Evolutionary conservation across 2,888 invertebrate species (phyloP).

Genomic region (Frankliniella intonsa): DNA sequence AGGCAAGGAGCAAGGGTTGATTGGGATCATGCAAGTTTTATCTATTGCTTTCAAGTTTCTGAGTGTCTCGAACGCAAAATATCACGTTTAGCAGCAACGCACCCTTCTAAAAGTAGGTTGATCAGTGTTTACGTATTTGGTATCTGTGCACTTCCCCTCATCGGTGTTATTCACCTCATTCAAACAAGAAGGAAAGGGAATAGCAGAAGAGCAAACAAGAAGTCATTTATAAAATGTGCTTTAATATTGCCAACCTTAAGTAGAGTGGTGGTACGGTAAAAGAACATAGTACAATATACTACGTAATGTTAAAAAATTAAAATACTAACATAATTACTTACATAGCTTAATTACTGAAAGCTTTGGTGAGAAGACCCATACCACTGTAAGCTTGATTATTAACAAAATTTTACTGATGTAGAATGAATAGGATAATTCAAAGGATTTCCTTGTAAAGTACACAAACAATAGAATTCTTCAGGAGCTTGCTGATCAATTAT

Average conservation of each 20-base stretch:
- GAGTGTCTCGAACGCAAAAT: no score
- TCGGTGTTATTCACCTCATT: no score
- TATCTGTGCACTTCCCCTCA: no score
- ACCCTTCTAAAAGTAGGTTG: no score
- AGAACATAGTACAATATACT: background rate
- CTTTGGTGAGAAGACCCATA: background rate
- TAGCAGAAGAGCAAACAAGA: background rate
- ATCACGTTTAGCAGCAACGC: no score
- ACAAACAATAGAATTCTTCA: background rate
- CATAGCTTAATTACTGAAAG: background rate
- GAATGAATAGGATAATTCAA: background rate
- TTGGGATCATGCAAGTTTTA: no score
- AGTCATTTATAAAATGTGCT: background rate
- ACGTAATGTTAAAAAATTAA: background rate
- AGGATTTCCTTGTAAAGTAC: background rate
- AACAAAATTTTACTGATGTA: no score
- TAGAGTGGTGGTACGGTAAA: conserved; percentile 17
- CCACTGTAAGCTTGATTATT: background rate
- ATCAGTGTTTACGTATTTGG: no score
- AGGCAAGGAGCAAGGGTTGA: background rate
- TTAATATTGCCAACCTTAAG: conserved; percentile 10
- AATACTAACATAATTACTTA: background rate
- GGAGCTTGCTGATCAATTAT: background rate
- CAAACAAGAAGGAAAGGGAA: background rate
- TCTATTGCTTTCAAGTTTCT: no score